Percentiles rank a stretch among this genome's conserved stretches.
Conservation (phyloP, 2,888 invertebrate genomes). For the Chrysolina oricalcia region DNA sequence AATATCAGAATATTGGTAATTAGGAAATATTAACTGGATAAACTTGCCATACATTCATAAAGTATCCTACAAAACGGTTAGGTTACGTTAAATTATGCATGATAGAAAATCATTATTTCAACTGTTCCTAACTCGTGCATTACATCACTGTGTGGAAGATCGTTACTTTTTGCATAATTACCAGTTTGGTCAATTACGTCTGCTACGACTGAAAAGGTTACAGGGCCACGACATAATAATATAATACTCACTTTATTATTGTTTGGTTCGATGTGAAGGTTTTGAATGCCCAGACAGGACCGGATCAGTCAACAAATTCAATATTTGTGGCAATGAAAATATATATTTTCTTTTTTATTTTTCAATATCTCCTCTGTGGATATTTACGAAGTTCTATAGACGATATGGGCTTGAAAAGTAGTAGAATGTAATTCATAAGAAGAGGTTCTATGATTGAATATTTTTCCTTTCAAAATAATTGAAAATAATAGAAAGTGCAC, state of each 20-base stretch:
- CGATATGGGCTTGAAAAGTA: too few species aligned
- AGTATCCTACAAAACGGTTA: not conserved
- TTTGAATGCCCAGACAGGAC: not conserved
- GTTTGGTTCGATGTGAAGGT: constrained; percentile 13
- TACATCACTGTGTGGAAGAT: constrained; percentile 28
- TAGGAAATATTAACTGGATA: not conserved
- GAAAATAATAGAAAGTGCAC: too few species aligned
- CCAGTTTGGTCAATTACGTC: constrained; percentile 17
- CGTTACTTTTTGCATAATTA: constrained; percentile 18
- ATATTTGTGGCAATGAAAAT: not conserved
- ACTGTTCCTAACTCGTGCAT: constrained; percentile 14
- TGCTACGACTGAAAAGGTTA: constrained; percentile 15
- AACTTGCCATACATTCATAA: constrained; percentile 13
- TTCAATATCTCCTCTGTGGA: too few species aligned
- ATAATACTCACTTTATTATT: constrained; percentile 1
- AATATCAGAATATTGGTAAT: not conserved
- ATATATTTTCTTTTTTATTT: not conserved
- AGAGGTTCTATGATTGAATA: too few species aligned
- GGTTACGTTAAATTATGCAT: constrained; percentile 19
- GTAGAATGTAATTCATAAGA: too few species aligned
- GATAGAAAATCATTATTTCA: constrained; percentile 20
- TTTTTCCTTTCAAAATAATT: too few species aligned
- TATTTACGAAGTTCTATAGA: too few species aligned
- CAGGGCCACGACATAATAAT: constrained; percentile 14
- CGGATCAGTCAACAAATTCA: not conserved